Evolutionary conservation across 2,888 invertebrate genomes (phyloP), one percentile per base, ranked within the genome.

Genomic region (Plutella xylostella): DNA sequence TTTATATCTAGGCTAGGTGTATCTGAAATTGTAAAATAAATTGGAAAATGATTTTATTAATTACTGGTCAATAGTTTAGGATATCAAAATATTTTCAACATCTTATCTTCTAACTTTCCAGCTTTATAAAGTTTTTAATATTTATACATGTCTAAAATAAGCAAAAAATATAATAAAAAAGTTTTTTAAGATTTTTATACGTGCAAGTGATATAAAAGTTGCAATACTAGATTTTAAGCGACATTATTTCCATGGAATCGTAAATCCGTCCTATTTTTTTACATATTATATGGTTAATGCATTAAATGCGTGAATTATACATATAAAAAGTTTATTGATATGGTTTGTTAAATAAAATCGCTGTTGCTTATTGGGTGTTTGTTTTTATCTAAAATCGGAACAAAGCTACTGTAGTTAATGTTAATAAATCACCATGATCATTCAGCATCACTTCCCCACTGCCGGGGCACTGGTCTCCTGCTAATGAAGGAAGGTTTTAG

Each of bases 171-270:
- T 46, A 45, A 53, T 45, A 46, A 51, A 51, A 50, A 47, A 33
- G 43, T 49, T 52, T 51, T 58, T 57, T 57, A 56, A 48, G 48
- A 43, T 45, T 49, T 57, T 61, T 55, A 59, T 58, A 59, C 62
- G 64, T 72, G 73, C 76, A 73, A 74, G 83, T 83, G 83, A 83
- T 82, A 80, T 58, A 64, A 64, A n/a, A 70, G 79, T 80, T 82
- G 83, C 83, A 83, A 83, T 83, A 83, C 68, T 83, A 82, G 78
- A 57, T 55, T 53, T 42, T 77, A 82, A 74, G 70, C 63, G 68
- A 61, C 20, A 39, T 22, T n/a, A 15, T 39, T 39, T 12, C 56
- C 54, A 59, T 61, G 58, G 63, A 63, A 63, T 63, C 63, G 59
- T 39, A 39, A n/a, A n/a, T 65, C 63, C 54, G 63, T 60, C 55